Base-by-base conservation (phyloP, 1,140 invertebrate genomes). In the Drosophila sucinea region DNA sequence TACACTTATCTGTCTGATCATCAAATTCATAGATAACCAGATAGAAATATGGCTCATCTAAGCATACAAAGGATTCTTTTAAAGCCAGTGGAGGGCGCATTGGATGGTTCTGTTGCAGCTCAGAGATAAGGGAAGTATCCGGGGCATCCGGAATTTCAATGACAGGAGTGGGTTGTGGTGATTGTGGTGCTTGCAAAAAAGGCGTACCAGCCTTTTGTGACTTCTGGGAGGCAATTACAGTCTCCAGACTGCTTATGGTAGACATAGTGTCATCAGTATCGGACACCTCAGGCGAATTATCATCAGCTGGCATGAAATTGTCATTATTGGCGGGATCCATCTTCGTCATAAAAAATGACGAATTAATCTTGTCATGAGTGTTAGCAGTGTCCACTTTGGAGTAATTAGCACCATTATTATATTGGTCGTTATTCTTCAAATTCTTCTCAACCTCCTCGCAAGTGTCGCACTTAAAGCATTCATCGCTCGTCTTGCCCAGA, bases 11-110 rank as follows among this genome's bases (percentile, higher is more conserved):
- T 0, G 38, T 8, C 23, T 35, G 1, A 7, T 35, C 47, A 33
- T 70, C 47, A 44, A 66, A 79, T n/a, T 73, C 67, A 29, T 80
- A 80, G 35, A 83, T 29, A 1, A 65, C 56, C n/a, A 85, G 10
- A 35, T 74, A 83, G 25, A 80, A 77, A 35, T 61, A 30, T 2
- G 47, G 27, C 1, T 38, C 70, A 25, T 6, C 33, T 0, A 1
- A 0, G 11, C n/a, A 23, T 2, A 7, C 33, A 10, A 64, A 83
- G 1, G 60, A 67, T 27, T 84, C 17, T 1, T 51, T 27, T 0
- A 85, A n/a, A 11, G 60, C 17, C 5, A 85, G 32, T 0, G 27
- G 44, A 23, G 44, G 23, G 2, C 44, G 44, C 44, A 51, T 51
- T 10, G 27, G 7, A 27, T 27, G 23, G 0, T 3, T 1, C 35